Evolutionary conservation across 1,140 invertebrate species (phyloP).

Genomic region (Samia ricini): DNA sequence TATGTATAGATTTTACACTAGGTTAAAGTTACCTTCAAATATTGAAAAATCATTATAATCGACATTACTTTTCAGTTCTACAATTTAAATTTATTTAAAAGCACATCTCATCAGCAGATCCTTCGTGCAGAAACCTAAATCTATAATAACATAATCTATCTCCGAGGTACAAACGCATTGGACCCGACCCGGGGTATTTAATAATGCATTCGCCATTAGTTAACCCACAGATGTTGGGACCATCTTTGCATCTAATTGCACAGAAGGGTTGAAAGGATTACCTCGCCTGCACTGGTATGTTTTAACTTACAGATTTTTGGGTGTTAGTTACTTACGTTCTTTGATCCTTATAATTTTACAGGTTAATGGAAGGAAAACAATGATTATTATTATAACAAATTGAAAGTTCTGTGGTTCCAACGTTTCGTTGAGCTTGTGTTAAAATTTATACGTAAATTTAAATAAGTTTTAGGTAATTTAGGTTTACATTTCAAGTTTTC

Average conservation of each 20-base stretch:
- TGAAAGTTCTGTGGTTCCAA: background rate
- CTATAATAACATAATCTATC: constrained; percentile 64
- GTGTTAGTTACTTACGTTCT: background rate
- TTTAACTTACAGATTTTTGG: constrained; percentile 28
- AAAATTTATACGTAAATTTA: too few relatives aligned
- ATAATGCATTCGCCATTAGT: constrained; percentile 74
- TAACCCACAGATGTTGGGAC: constrained; percentile 58
- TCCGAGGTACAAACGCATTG: constrained; percentile 51
- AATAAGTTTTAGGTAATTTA: too few relatives aligned
- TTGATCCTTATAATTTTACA: background rate
- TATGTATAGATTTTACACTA: too few relatives aligned
- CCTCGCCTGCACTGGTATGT: constrained; percentile 37
- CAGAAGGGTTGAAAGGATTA: constrained; percentile 65
- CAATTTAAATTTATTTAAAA: constrained; percentile 4
- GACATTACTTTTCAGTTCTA: too few relatives aligned
- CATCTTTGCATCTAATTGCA: constrained; percentile 66
- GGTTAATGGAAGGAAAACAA: background rate
- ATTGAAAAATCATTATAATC: too few relatives aligned
- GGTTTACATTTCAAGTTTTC: too few relatives aligned
- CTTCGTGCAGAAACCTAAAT: constrained; percentile 34
- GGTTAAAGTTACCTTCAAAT: too few relatives aligned
- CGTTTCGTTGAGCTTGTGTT: too few relatives aligned
- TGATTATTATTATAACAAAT: background rate
- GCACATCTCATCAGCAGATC: constrained; percentile 20
- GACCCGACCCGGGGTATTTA: constrained; percentile 47